A percentile compares a stretch with the other conserved stretches of the same genome.
Evolutionary conservation across 2,113 vertebrate species (phyloP).

Genomic region (Cyprinodon tularosa): DNA sequence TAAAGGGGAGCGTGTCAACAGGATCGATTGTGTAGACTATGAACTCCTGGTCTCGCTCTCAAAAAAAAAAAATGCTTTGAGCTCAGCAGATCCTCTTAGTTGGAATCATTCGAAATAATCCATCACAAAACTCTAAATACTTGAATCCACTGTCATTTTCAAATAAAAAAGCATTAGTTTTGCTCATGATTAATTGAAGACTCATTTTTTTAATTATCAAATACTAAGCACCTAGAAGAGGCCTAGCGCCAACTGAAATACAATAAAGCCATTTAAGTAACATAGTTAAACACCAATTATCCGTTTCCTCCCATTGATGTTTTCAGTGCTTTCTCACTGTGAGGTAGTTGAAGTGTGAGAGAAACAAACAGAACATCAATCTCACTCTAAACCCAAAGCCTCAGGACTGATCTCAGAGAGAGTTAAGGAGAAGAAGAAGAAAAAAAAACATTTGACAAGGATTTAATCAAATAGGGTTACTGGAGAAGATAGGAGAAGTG

Average conservation of each 20-base stretch:
- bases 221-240: slow-evolving; percentile 11
- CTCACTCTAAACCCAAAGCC: slow-evolving; percentile 50
- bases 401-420: slow-evolving; percentile 51
- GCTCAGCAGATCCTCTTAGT: slow-evolving; percentile 64
- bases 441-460: slow-evolving; percentile 25
- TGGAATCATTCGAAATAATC: slow-evolving; percentile 54
- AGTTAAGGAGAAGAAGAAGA: slow-evolving; percentile 24
- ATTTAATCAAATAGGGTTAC: slow-evolving; percentile 58
- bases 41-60: slow-evolving; percentile 53
- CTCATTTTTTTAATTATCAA: slow-evolving; percentile 7
- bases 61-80: slow-evolving; percentile 41
- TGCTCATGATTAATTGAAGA: background rate
- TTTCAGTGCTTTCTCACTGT: slow-evolving; percentile 33
- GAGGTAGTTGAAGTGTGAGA: slow-evolving; percentile 47
- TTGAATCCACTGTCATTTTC: slow-evolving; percentile 20
- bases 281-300: slow-evolving; percentile 44
- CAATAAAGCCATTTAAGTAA: slow-evolving; percentile 35
- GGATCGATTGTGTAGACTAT: slow-evolving; percentile 72
- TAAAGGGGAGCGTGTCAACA: slow-evolving; percentile 71
- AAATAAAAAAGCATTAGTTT: background rate
- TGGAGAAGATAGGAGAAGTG: slow-evolving; percentile 30
- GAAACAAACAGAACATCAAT: slow-evolving; percentile 67
- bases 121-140: slow-evolving; percentile 30
- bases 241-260: slow-evolving; percentile 6
- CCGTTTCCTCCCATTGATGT: slow-evolving; percentile 31